phyloP scores from a whole-genome alignment of 92 coral and sea anemone species.

The Montipora capitata region DNA sequence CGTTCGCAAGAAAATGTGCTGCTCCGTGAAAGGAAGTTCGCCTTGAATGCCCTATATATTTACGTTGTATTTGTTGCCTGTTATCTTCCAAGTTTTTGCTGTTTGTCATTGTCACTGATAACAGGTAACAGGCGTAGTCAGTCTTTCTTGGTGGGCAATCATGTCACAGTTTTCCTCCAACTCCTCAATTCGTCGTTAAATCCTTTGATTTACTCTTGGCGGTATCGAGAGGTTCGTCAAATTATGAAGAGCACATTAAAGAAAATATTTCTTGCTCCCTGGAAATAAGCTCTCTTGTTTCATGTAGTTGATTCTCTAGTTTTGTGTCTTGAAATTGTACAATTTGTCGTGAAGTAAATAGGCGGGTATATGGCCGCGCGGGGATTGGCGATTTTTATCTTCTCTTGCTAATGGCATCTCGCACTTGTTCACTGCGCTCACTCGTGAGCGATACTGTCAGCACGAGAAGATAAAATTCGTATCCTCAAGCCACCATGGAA shows the following conservation, averaged over 20 bases:
- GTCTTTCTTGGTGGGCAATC: too few species aligned
- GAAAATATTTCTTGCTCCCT: background rate
- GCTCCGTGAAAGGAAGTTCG: slow-evolving; percentile 16
- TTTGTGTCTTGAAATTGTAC: too few species aligned
- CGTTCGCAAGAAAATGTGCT: background rate
- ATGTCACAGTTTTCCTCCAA: background rate
- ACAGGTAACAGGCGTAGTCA: background rate
- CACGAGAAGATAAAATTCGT: too few species aligned
- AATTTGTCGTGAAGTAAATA: too few species aligned
- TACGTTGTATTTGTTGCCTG: slow-evolving; percentile 5
- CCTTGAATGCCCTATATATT: slow-evolving; percentile 9
- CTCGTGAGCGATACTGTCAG: too few species aligned
- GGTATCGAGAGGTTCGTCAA: slow-evolving; percentile 32
- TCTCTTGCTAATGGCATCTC: too few species aligned
- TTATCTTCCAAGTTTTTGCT: background rate
- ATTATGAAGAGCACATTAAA: background rate
- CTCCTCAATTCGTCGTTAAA: slow-evolving; percentile 34
- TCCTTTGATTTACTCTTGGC: slow-evolving; percentile 40
- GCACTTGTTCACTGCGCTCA: too few species aligned
- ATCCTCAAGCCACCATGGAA: too few species aligned
- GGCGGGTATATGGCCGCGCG: too few species aligned
- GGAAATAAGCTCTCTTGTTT: background rate
- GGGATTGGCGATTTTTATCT: too few species aligned
- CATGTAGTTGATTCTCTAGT: too few species aligned
- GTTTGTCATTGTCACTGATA: background rate